Evolutionary conservation across 2,888 invertebrate species (phyloP).

Genomic region (Eledona agricola): DNA sequence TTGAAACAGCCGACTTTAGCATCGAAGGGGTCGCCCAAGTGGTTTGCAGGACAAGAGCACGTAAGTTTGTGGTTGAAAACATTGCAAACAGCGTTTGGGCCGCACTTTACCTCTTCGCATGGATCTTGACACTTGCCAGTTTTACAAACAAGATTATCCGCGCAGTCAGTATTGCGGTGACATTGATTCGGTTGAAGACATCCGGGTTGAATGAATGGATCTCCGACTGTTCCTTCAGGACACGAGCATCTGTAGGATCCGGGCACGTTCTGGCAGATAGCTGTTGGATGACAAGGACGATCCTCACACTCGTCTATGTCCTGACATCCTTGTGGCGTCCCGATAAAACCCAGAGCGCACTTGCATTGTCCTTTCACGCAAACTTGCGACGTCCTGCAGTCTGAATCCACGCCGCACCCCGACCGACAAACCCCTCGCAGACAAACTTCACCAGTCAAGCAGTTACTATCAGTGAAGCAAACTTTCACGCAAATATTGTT

Average conservation of each 20-base stretch:
- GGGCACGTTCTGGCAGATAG: conserved; percentile 79
- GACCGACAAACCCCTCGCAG: conserved; percentile 80
- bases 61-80: conserved; percentile 75
- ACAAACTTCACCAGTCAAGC: conserved; percentile 89
- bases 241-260: conserved; percentile 86
- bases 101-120: conserved; percentile 77
- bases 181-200: conserved; percentile 83
- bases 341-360: conserved; percentile 79
- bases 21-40: conserved; percentile 83
- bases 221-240: conserved; percentile 81
- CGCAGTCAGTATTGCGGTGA: conserved; percentile 76
- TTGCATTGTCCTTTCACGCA: conserved; percentile 79
- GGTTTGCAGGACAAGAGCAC: conserved; percentile 83
- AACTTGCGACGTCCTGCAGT: conserved; percentile 81
- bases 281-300: conserved; percentile 80
- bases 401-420: conserved; percentile 83
- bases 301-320: conserved; percentile 87
- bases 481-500: conserved; percentile 83
- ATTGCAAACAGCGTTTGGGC: conserved; percentile 78
- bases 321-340: conserved; percentile 76
- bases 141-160: conserved; percentile 77
- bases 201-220: conserved; percentile 75
- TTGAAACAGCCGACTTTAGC: conserved; percentile 83
- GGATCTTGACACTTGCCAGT: conserved; percentile 83
- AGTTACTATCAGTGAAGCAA: conserved; percentile 90